These are phyloP conservation scores for Saimiri boliviensis DNA, from an alignment of 2,113 vertebrate genomes.

Conservation along the genomic window DNA sequence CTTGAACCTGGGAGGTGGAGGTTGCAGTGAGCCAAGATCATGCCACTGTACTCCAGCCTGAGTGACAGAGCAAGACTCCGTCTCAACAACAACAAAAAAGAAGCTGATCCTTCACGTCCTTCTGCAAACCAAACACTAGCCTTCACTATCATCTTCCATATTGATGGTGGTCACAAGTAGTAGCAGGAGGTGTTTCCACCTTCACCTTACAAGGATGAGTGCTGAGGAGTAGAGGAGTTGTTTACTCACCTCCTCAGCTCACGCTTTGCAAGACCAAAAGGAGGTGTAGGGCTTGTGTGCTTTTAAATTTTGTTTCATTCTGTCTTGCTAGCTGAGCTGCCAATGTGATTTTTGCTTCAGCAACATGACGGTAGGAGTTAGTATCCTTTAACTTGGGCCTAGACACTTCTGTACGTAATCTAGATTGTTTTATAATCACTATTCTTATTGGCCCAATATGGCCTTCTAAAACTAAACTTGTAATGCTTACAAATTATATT, in stretches of 20 bases:
- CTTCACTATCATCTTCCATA: accelerated
- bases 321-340: neutral
- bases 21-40: no score
- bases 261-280: neutral
- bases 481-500: neutral
- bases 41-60: no score
- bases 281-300: neutral
- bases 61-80: no score
- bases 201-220: neutral
- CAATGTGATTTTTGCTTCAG: neutral
- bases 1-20: no score
- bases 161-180: neutral
- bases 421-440: neutral
- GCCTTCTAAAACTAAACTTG: slow-evolving; percentile 31
- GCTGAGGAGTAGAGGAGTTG: neutral
- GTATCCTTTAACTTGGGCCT: neutral
- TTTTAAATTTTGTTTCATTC: neutral
- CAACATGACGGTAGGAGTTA: neutral
- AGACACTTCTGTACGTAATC: neutral
- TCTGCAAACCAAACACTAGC: neutral
- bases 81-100: neutral
- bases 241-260: no score
- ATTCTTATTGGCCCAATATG: neutral
- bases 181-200: neutral
- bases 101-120: neutral